Evolutionary conservation across 2,888 invertebrate species (phyloP).

Genomic region (Seira ritae): DNA sequence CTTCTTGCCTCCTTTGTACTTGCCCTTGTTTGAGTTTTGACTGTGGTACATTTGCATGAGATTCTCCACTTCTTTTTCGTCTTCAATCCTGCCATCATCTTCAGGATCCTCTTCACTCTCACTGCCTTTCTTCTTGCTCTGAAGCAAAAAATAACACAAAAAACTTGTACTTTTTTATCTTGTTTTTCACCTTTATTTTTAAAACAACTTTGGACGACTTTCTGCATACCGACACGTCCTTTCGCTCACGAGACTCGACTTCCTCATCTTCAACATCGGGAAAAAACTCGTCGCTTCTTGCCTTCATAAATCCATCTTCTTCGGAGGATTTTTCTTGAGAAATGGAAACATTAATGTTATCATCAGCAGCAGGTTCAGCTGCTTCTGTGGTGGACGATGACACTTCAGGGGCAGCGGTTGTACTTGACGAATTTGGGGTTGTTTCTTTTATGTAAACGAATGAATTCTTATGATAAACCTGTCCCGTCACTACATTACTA

Average conservation of each 20-base stretch:
- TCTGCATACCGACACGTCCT: constrained; percentile 38
- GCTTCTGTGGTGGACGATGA: constrained; percentile 35
- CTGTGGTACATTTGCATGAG: constrained; percentile 68
- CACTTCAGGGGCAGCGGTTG: constrained; percentile 33
- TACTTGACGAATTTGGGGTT: constrained; percentile 36
- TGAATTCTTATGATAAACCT: background rate
- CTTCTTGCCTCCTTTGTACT: constrained; percentile 61
- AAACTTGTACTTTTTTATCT: background rate
- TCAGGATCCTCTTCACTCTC: constrained; percentile 70
- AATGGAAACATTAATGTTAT: constrained; percentile 54
- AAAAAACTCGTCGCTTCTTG: constrained; percentile 71
- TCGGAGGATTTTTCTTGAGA: constrained; percentile 66
- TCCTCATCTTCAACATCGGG: constrained; percentile 69
- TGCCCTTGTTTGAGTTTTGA: constrained; percentile 69
- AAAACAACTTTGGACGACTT: constrained; percentile 3
- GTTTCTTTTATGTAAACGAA: constrained; percentile 34
- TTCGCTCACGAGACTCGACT: constrained; percentile 52
- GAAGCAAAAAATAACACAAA: background rate
- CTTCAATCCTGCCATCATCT: constrained; percentile 65
- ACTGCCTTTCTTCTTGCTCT: constrained; percentile 61
- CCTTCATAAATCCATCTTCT: constrained; percentile 67
- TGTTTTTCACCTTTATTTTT: background rate
- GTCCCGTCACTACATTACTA: background rate
- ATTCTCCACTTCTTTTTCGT: constrained; percentile 67
- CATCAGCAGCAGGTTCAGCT: constrained; percentile 38